These are phyloP conservation scores for Prunella strophiata DNA, from an alignment of 2,797 vertebrate species.

Conservation along the genomic window DNA sequence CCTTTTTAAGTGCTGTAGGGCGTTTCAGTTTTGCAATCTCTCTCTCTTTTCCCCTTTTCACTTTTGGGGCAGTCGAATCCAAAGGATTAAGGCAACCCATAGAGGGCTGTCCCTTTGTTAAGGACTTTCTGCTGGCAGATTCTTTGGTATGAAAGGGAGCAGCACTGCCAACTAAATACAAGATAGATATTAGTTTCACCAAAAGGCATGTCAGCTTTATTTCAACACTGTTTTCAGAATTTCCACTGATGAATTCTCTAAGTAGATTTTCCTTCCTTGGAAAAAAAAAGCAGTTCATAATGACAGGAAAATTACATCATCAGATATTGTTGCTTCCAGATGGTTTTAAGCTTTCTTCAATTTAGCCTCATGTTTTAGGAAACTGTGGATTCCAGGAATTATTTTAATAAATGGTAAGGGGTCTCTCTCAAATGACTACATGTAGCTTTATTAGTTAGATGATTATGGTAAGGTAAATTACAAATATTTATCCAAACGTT, in stretches of 20 bases:
- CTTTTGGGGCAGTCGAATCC: slow-evolving; percentile 89
- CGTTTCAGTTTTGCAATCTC: slow-evolving; percentile 96
- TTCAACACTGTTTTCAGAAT: slow-evolving; percentile 41
- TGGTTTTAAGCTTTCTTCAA: slow-evolving; percentile 44
- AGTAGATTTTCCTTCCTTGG: slow-evolving; percentile 47
- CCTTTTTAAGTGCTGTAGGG: slow-evolving; percentile 98
- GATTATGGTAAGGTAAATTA: not conserved
- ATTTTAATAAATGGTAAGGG: not conserved
- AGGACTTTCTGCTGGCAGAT: slow-evolving; percentile 77
- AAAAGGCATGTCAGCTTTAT: slow-evolving; percentile 2
- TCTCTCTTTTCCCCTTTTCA: slow-evolving; percentile 95
- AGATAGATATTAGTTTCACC: slow-evolving; percentile 34
- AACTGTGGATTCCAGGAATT: slow-evolving; percentile 4
- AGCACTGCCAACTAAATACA: slow-evolving; percentile 87
- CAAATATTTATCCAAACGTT: not conserved
- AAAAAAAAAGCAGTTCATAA: slow-evolving; percentile 33
- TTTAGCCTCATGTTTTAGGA: slow-evolving; percentile 17
- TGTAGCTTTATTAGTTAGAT: not conserved
- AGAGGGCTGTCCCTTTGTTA: slow-evolving; percentile 80
- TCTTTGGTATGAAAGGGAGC: slow-evolving; percentile 89
- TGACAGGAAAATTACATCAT: slow-evolving; percentile 30
- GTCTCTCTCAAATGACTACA: not conserved
- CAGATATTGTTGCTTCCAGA: slow-evolving; percentile 32
- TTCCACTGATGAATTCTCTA: slow-evolving; percentile 32
- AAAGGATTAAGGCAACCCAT: slow-evolving; percentile 86